phyloP scores from a whole-genome alignment of 2,113 vertebrate species.

The Apaloderma vittatum region DNA sequence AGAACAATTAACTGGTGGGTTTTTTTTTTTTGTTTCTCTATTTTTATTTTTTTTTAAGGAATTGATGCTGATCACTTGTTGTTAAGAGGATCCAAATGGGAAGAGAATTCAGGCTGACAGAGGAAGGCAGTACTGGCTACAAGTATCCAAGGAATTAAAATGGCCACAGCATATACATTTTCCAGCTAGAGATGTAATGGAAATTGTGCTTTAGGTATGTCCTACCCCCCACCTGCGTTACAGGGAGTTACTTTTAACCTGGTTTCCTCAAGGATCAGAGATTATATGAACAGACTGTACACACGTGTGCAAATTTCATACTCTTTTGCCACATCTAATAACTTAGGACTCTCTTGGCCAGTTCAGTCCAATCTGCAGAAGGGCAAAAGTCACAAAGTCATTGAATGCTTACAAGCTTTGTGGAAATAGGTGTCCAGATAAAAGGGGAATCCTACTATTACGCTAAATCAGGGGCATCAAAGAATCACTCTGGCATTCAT shows the following conservation, averaged over 20 bases:
- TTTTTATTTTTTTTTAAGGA: not conserved
- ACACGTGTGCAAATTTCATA: not conserved
- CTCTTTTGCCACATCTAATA: not conserved
- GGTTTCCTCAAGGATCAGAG: not conserved
- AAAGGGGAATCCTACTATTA: not conserved
- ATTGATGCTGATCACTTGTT: not conserved
- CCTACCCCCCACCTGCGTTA: not conserved
- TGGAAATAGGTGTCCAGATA: not conserved
- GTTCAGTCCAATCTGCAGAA: not conserved
- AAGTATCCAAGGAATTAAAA: not conserved
- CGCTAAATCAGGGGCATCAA: not conserved
- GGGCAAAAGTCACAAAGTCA: not conserved
- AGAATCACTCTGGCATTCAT: not conserved
- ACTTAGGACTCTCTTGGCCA: not conserved
- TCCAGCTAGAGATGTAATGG: not conserved
- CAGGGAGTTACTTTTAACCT: not conserved
- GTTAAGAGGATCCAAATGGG: not conserved
- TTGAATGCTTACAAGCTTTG: not conserved
- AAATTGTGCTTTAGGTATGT: not conserved
- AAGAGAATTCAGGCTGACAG: not conserved
- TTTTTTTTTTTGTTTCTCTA: not conserved
- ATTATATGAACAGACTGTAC: not conserved
- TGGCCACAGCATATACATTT: not conserved
- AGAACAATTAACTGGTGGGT: not conserved
- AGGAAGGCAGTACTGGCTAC: not conserved